Conservation (phyloP, 2,888 invertebrate genomes). For the Marasmarcha lunaedactyla region DNA sequence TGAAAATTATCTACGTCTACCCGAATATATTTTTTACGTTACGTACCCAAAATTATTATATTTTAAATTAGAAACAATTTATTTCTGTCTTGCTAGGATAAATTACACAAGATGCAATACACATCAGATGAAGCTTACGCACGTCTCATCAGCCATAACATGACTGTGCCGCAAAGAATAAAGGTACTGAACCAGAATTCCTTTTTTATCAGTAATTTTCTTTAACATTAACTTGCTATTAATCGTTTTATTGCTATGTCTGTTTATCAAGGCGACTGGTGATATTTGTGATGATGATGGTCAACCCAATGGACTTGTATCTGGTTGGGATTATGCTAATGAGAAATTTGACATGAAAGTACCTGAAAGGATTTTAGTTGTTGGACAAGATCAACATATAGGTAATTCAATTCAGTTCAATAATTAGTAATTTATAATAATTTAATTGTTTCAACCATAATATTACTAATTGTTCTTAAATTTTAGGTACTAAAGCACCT, state of each 20-base stretch:
- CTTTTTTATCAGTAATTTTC: not conserved
- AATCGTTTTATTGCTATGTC: slow-evolving; percentile 3
- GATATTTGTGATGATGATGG: slow-evolving; percentile 75
- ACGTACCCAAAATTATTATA: not conserved
- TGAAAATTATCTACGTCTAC: not conserved
- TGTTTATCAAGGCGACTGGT: slow-evolving; percentile 74
- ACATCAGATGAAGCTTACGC: slow-evolving; percentile 58
- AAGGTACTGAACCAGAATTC: too few relatives aligned
- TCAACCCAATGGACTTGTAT: slow-evolving; percentile 71
- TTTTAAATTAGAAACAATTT: not conserved
- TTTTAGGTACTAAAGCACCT: slow-evolving; percentile 71
- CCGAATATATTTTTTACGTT: not conserved
- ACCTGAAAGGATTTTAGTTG: slow-evolving; percentile 91
- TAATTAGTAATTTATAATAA: not conserved
- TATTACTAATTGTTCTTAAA: too few relatives aligned
- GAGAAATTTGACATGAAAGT: slow-evolving; percentile 93
- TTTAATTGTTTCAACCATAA: not conserved
- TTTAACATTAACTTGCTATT: slow-evolving; percentile 2
- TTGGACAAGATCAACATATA: slow-evolving; percentile 81
- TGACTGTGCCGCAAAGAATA: slow-evolving; percentile 64
- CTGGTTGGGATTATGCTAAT: slow-evolving; percentile 73
- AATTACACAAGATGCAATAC: slow-evolving; percentile 36
- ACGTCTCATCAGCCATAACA: slow-evolving; percentile 61
- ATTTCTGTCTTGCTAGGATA: not conserved
- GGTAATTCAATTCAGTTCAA: slow-evolving; percentile 35